Conservation (phyloP, 2,888 invertebrate genomes). For the Sturmia bella region DNA sequence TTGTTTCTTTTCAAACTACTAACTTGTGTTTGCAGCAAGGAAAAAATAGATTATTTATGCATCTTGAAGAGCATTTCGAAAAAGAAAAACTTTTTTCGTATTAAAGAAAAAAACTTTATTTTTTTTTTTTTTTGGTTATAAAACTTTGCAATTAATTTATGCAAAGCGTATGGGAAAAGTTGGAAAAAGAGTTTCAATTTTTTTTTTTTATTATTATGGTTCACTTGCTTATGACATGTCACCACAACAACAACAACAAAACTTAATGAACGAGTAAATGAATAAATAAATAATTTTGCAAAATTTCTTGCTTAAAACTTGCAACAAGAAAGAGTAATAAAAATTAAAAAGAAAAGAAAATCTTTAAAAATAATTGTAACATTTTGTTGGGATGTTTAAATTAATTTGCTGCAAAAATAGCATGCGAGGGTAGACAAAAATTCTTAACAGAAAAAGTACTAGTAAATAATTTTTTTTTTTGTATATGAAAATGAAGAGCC, state of each 20-base stretch:
- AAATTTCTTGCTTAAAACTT: neutral
- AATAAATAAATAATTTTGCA: conserved; percentile 30
- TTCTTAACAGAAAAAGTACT: too few species aligned
- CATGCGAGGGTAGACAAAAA: neutral
- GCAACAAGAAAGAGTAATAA: neutral
- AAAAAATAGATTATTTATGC: too few species aligned
- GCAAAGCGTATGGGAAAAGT: conserved; percentile 25
- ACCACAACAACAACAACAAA: conserved; percentile 10
- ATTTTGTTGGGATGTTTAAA: neutral
- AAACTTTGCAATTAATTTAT: conserved; percentile 13
- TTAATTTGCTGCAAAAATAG: neutral
- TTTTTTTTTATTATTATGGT: too few species aligned
- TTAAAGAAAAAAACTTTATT: neutral
- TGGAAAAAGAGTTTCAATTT: conserved; percentile 25
- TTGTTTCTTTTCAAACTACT: too few species aligned
- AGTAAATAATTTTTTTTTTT: too few species aligned
- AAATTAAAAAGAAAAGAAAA: neutral
- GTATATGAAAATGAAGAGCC: too few species aligned
- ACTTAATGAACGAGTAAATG: neutral
- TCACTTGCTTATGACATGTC: conserved; percentile 25
- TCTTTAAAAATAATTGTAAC: conserved; percentile 6
- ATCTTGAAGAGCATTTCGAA: too few species aligned
- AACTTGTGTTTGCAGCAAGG: too few species aligned
- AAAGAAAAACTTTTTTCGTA: too few species aligned
- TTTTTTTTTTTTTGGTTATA: conserved; percentile 1